Evolutionary conservation across 2,113 vertebrate species (phyloP).

Genomic region (Campylomormyrus tamandua): DNA sequence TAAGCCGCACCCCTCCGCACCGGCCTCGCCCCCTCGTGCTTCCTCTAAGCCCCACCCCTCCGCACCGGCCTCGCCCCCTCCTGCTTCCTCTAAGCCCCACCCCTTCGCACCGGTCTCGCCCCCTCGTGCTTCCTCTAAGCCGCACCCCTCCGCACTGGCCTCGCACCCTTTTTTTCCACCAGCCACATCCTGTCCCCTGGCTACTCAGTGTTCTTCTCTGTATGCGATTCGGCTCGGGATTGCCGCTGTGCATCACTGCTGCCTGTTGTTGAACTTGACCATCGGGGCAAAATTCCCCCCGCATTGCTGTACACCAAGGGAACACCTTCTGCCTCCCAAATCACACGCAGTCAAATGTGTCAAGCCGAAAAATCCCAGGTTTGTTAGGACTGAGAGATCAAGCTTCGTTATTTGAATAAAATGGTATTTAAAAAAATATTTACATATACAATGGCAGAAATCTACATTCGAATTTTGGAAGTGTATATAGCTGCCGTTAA

Average conservation of each 20-base stretch:
- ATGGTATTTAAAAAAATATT: neutral
- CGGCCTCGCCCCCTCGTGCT: too few relatives aligned
- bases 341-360: neutral
- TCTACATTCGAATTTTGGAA: neutral
- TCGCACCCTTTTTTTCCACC: neutral
- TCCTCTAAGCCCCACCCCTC: too few relatives aligned
- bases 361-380: neutral
- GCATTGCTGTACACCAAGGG: neutral
- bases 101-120: too few relatives aligned
- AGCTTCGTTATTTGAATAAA: neutral
- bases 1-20: too few relatives aligned
- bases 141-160: rapidly evolving
- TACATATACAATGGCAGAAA: neutral
- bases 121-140: too few relatives aligned
- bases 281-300: too few relatives aligned
- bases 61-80: too few relatives aligned
- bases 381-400: neutral
- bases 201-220: neutral
- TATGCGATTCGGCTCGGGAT: neutral
- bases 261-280: neutral
- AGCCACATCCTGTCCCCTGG: neutral
- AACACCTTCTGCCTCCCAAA: neutral
- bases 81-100: too few relatives aligned
- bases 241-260: neutral
- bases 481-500: neutral